Evolutionary conservation across 2,888 invertebrate species (phyloP).

Genomic region (Scotopteryx bipunctaria): DNA sequence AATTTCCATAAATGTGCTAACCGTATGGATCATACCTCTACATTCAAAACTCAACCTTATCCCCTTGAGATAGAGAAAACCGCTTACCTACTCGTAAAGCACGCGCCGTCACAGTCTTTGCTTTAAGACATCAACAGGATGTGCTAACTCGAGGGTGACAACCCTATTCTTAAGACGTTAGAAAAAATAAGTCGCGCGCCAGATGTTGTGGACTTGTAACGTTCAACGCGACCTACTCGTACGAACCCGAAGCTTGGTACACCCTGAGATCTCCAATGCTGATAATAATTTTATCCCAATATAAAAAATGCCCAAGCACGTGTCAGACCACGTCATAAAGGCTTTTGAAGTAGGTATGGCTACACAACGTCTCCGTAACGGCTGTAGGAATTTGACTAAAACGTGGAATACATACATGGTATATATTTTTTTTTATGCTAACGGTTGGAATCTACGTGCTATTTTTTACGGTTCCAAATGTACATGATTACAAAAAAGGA

Average conservation of each 20-base stretch:
- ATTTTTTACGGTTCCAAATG: not conserved
- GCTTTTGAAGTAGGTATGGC: too few relatives aligned
- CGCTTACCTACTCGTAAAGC: slow-evolving; percentile 35
- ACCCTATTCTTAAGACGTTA: slow-evolving; percentile 59
- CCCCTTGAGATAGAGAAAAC: slow-evolving; percentile 15
- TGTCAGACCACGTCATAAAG: too few relatives aligned
- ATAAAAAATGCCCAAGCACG: too few relatives aligned
- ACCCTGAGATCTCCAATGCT: too few relatives aligned
- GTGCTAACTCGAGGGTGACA: slow-evolving; percentile 67
- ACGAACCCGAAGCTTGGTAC: too few relatives aligned
- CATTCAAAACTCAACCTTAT: slow-evolving; percentile 36
- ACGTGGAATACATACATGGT: too few relatives aligned
- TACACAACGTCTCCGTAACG: too few relatives aligned
- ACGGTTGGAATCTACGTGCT: not conserved
- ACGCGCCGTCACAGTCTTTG: slow-evolving; percentile 63
- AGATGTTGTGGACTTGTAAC: slow-evolving; percentile 28
- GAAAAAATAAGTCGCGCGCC: slow-evolving; percentile 27
- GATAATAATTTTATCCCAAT: too few relatives aligned
- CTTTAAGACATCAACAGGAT: slow-evolving; percentile 65
- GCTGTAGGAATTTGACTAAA: too few relatives aligned
- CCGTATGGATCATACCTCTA: slow-evolving; percentile 30
- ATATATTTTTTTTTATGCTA: too few relatives aligned
- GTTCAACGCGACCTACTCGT: too few relatives aligned
- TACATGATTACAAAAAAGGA: too few relatives aligned
- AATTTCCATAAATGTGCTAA: slow-evolving; percentile 61